Evolutionary conservation across 2,888 invertebrate species (phyloP).

Genomic region (Rhagonycha fulva): DNA sequence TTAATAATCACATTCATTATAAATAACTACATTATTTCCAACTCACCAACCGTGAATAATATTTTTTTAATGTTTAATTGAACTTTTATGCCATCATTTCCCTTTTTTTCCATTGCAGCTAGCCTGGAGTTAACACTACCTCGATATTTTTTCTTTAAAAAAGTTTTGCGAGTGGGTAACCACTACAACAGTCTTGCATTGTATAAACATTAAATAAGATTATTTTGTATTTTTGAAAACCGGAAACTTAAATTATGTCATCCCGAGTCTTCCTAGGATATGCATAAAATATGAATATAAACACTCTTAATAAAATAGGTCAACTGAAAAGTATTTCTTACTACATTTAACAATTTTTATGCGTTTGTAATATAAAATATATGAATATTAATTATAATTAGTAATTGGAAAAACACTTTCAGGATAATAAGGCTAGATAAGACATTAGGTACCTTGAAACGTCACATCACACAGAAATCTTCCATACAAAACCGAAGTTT

Average conservation of each 20-base stretch:
- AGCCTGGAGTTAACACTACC: too few relatives aligned
- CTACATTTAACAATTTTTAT: not conserved
- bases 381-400: not conserved
- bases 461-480: not conserved
- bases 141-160: too few relatives aligned
- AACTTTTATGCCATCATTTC: too few relatives aligned
- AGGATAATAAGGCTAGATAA: not conserved
- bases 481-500: not conserved
- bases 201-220: too few relatives aligned
- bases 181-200: too few relatives aligned
- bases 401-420: not conserved
- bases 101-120: too few relatives aligned
- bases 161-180: too few relatives aligned
- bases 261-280: not conserved
- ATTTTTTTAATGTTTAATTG: too few relatives aligned
- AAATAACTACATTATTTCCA: too few relatives aligned
- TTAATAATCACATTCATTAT: too few relatives aligned
- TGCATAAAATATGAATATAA: not conserved
- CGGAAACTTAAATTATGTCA: not conserved
- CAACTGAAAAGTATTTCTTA: not conserved
- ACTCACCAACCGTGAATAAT: too few relatives aligned
- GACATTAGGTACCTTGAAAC: not conserved
- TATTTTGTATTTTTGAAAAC: too few relatives aligned
- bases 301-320: not conserved
- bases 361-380: not conserved